These are phyloP conservation scores for Apamea epomidion DNA, from an alignment of 2,888 invertebrate species.

Conservation along the genomic window DNA sequence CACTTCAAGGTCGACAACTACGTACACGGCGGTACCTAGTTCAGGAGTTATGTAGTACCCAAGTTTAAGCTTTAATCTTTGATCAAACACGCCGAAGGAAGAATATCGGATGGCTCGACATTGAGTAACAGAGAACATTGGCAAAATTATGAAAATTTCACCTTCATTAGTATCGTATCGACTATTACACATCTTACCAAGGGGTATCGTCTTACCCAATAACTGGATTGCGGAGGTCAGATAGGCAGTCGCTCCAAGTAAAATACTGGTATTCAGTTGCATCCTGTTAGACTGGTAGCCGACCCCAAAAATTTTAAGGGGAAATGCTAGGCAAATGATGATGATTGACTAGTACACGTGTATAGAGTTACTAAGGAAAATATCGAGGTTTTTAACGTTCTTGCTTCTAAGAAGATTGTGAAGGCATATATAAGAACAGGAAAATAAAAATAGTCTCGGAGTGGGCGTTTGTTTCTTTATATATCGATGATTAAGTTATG, in stretches of 20 bases:
- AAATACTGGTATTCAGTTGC: too few relatives aligned
- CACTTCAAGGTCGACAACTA: constrained; percentile 67
- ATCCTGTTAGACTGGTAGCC: too few relatives aligned
- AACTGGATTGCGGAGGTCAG: too few relatives aligned
- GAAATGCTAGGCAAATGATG: too few relatives aligned
- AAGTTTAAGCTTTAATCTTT: constrained; percentile 52
- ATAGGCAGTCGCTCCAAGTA: too few relatives aligned
- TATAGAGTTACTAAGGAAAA: constrained; percentile 31
- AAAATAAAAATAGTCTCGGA: constrained; percentile 7
- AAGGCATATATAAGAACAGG: constrained; percentile 1
- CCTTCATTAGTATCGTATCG: not conserved
- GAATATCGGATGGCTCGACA: constrained; percentile 23
- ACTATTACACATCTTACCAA: not conserved
- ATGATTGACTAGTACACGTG: not conserved
- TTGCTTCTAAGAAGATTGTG: not conserved
- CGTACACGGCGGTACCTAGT: constrained; percentile 40
- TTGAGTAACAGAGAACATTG: constrained; percentile 21
- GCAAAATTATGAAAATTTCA: not conserved
- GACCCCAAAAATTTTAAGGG: too few relatives aligned
- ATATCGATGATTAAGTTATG: constrained; percentile 3
- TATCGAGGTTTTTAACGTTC: not conserved
- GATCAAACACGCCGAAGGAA: constrained; percentile 39
- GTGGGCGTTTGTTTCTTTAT: constrained; percentile 24
- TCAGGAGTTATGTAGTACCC: constrained; percentile 44
- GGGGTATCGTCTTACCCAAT: too few relatives aligned